Evolutionary conservation across 2,888 invertebrate genomes (phyloP), one percentile per base, ranked within the genome.

Genomic region (Panzeria rudis): DNA sequence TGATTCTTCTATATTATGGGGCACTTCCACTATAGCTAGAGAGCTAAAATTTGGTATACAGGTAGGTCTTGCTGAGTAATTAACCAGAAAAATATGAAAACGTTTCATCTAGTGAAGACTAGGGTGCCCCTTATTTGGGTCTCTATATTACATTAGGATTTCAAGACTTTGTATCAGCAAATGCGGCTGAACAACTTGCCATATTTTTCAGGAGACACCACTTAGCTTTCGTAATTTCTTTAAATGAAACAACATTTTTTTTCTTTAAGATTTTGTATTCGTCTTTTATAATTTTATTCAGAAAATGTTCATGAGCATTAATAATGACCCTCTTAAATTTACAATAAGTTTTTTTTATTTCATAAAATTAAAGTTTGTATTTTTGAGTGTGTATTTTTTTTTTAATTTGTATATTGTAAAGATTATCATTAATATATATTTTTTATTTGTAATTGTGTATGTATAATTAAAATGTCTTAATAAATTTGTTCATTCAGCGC

Each of bases 271-370:
- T 78, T 72, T 59, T 20, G 35, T 66, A 25, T 78, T 69, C 73
- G 73, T 76, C 52, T 77, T 76, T 78, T 76, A 64, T 76, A 68
- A 62, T 54, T 76, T 82, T 85, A 75, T 82, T 85, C 77, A 78
- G 77, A 85, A 85, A 82, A 75, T 82, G 82, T 75, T 72, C 50
- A 75, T 85, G 77, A 82, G 82, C 82, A 82, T 82, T 85, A 61
- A 52, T 50, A 64, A 75, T 80, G 72, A 73, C 54, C 72, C 71
- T 81, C 68, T 50, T 75, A 76, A 64, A 72, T 69, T 54, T 76
- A 44, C 62, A 72, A 72, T 80, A 72, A 81, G 15, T 75, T 62
- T 38, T 59, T 75, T 62, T 38, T 59, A 52, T 56, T 59, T 73
- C 29, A 47, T 71, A 7, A 73, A 56, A 6, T 54, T 23, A 64